phyloP scores from a whole-genome alignment of 2,888 invertebrate genomes.

The Phrixothrix hirtus region DNA sequence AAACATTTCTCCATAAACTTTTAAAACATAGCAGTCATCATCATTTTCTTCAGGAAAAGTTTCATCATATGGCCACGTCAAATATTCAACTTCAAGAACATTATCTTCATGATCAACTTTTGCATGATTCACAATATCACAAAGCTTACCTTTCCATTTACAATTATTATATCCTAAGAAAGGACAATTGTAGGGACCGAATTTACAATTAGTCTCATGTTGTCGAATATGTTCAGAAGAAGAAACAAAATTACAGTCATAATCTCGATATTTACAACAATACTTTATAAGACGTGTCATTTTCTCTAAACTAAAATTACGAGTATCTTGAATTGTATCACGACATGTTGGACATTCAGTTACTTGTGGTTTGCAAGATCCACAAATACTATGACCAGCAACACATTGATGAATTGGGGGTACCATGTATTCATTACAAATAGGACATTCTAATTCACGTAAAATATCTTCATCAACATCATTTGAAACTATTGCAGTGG shows the following conservation, averaged over 20 bases:
- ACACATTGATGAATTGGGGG: slow-evolving; percentile 50
- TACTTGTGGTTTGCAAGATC: slow-evolving; percentile 39
- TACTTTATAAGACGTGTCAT: slow-evolving; percentile 43
- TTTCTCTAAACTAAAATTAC: slow-evolving; percentile 47
- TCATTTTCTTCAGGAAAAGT: slow-evolving; percentile 23
- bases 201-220: slow-evolving; percentile 34
- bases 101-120: slow-evolving; percentile 42
- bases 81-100: slow-evolving; percentile 40
- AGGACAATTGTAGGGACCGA: slow-evolving; percentile 35
- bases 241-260: slow-evolving; percentile 40
- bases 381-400: slow-evolving; percentile 49
- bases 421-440: slow-evolving; percentile 49
- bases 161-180: slow-evolving; percentile 30
- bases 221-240: slow-evolving; percentile 24
- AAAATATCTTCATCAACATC: slow-evolving; percentile 25
- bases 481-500: not conserved
- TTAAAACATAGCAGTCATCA: slow-evolving; percentile 35
- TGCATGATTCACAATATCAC: slow-evolving; percentile 31
- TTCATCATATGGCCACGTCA: slow-evolving; percentile 34
- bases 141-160: slow-evolving; percentile 32
- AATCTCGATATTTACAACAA: slow-evolving; percentile 43
- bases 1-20: slow-evolving; percentile 38
- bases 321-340: slow-evolving; percentile 40
- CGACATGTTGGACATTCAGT: slow-evolving; percentile 45
- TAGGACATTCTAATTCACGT: slow-evolving; percentile 47